These are phyloP conservation scores for Lycocerus yunnanus DNA, from an alignment of 2,888 invertebrate species.

Conservation along the genomic window DNA sequence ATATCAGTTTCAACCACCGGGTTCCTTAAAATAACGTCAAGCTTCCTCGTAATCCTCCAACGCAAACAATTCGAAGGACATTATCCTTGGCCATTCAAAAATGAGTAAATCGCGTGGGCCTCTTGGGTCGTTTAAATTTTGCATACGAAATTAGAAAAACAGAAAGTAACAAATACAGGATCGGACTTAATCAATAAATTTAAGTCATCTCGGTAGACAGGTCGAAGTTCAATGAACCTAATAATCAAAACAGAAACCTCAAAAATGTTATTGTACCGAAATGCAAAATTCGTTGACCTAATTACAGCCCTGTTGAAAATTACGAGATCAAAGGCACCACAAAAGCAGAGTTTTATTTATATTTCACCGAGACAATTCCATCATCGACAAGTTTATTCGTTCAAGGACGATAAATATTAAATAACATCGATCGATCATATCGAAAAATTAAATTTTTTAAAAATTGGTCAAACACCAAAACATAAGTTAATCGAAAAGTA, in stretches of 20 bases:
- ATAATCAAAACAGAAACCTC: constrained; percentile 13
- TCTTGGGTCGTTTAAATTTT: neutral
- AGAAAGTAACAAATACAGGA: neutral
- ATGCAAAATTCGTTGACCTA: constrained; percentile 43
- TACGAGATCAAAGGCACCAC: neutral
- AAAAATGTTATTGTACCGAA: constrained; percentile 23
- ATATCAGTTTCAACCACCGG: neutral
- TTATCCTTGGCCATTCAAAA: neutral
- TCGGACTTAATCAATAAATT: constrained; percentile 27
- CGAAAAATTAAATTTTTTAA: neutral
- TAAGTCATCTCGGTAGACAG: constrained; percentile 29
- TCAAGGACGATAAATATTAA: neutral
- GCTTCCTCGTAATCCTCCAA: neutral
- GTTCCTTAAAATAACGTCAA: neutral
- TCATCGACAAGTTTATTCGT: neutral
- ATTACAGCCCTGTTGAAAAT: constrained; percentile 26
- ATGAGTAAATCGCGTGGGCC: neutral
- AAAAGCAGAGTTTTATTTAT: neutral
- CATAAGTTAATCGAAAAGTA: neutral
- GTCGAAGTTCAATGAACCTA: constrained; percentile 34
- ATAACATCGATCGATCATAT: neutral
- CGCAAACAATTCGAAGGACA: neutral
- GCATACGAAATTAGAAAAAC: neutral
- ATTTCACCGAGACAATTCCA: neutral
- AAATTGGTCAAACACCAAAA: neutral